Evolutionary conservation across 2,113 vertebrate genomes (phyloP).

Genomic region (Macrotus californicus): DNA sequence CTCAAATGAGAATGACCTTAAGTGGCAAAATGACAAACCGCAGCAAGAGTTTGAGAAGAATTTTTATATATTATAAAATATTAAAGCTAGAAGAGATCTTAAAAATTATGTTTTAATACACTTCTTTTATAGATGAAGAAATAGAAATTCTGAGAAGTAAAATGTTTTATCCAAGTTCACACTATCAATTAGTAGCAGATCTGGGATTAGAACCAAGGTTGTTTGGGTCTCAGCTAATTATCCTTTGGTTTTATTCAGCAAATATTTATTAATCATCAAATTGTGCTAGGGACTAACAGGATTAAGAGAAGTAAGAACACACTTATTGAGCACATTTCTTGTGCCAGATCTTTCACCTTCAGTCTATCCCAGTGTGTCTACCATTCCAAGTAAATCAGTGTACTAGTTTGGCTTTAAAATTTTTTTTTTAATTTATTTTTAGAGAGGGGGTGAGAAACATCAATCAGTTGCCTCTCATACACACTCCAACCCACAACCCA

Average conservation of each 20-base stretch:
- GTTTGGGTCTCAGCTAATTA: background rate
- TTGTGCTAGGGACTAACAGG: background rate
- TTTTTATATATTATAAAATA: background rate
- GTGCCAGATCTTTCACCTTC: background rate
- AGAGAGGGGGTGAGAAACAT: too few species aligned
- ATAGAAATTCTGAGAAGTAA: background rate
- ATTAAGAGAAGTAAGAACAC: background rate
- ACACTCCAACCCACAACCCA: too few species aligned
- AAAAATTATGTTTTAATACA: background rate
- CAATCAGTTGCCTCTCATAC: too few species aligned
- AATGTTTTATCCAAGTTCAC: background rate
- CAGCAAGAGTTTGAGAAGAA: background rate
- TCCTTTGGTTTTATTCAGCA: background rate
- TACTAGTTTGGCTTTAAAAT: background rate
- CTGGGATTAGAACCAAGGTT: background rate
- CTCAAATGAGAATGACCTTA: background rate
- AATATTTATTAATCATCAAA: background rate
- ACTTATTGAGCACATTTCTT: background rate
- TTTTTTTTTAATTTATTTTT: too few species aligned
- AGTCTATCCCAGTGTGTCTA: background rate
- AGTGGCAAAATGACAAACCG: background rate
- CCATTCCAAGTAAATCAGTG: background rate
- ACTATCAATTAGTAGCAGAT: background rate
- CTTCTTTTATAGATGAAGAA: slow-evolving; percentile 3
- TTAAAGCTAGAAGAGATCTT: background rate